Percentiles rank a stretch among this genome's conserved stretches.
Conservation (phyloP, 2,797 vertebrate genomes). For the Ctenosaura bakeri region DNA sequence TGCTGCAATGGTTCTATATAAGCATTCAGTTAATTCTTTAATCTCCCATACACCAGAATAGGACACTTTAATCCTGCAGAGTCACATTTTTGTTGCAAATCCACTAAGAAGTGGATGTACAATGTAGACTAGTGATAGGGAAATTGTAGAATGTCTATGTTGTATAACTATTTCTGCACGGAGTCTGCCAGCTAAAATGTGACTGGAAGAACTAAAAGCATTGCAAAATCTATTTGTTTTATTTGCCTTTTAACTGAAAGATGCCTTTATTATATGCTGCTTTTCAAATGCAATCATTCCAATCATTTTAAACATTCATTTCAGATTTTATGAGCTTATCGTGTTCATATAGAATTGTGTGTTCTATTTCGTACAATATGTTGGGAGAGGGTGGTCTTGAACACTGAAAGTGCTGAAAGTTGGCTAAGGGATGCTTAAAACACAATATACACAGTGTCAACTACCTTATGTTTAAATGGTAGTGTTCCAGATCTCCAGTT, state of each 20-base stretch:
- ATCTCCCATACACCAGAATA: too few species aligned
- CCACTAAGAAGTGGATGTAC: too few species aligned
- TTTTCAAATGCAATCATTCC: not conserved
- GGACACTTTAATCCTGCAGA: too few species aligned
- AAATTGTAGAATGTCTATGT: too few species aligned
- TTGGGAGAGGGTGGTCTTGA: not conserved
- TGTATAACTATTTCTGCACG: too few species aligned
- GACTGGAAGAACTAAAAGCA: not conserved
- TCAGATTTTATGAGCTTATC: not conserved
- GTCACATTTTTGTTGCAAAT: too few species aligned
- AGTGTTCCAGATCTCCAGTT: constrained; percentile 37
- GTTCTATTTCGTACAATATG: not conserved
- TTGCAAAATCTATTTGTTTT: not conserved
- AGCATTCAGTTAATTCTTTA: too few species aligned
- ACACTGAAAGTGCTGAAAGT: too few species aligned
- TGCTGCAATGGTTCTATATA: too few species aligned
- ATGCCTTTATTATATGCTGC: not conserved
- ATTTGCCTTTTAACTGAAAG: not conserved
- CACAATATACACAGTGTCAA: not conserved
- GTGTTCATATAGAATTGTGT: not conserved
- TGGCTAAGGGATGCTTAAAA: not conserved
- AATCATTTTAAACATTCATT: not conserved
- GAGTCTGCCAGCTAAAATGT: too few species aligned
- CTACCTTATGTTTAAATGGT: not conserved
- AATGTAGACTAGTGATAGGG: too few species aligned